These are phyloP conservation scores for Tineola bisselliella DNA, from an alignment of 2,888 invertebrate species.

Conservation along the genomic window DNA sequence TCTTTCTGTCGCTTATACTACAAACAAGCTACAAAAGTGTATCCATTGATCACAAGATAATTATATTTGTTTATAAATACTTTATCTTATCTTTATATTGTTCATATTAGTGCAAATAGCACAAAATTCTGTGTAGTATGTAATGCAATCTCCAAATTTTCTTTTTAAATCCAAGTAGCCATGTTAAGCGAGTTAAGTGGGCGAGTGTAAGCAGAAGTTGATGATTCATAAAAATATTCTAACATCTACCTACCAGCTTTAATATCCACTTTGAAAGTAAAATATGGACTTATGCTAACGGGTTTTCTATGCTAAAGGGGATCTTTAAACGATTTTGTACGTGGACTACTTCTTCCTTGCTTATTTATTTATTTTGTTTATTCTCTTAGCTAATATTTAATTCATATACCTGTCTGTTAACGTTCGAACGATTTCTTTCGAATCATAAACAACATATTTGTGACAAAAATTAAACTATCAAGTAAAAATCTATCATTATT, in stretches of 20 bases:
- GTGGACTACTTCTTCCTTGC: not conserved
- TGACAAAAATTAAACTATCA: no score
- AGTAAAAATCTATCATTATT: no score
- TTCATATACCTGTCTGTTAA: no score
- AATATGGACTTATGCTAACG: conserved; percentile 16
- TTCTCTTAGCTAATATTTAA: not conserved
- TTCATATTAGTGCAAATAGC: no score
- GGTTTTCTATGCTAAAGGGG: conserved; percentile 4
- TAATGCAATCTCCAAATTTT: not conserved
- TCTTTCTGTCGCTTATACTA: no score
- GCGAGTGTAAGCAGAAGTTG: not conserved
- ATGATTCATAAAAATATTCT: conserved; percentile 6
- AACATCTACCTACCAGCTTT: not conserved
- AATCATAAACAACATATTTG: no score
- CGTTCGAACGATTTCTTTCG: no score
- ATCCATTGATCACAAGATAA: no score
- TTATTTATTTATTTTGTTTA: not conserved
- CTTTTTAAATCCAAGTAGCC: not conserved
- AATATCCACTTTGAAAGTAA: conserved; percentile 14
- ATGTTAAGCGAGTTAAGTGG: not conserved
- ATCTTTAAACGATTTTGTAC: conserved; percentile 6
- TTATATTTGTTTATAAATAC: no score
- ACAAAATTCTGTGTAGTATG: no score
- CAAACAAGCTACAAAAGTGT: no score
- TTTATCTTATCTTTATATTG: no score